These are phyloP conservation scores for Crotalus tigris DNA, from an alignment of 2,113 vertebrate species.

Conservation along the genomic window DNA sequence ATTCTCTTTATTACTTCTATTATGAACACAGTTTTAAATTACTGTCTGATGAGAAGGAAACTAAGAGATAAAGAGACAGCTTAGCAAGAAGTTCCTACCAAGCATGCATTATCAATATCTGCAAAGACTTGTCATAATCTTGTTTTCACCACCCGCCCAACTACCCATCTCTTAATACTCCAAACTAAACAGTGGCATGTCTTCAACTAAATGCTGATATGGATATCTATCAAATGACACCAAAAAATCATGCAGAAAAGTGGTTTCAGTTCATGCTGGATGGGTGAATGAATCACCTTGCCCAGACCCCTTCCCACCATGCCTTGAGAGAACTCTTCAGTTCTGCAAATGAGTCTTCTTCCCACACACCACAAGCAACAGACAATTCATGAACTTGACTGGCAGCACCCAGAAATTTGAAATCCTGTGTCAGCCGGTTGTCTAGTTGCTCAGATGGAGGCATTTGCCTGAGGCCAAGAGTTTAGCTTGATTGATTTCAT, in stretches of 20 bases:
- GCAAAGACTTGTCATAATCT: not conserved
- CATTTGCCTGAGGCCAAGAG: not conserved
- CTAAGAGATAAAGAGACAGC: not conserved
- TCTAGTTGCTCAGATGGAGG: not conserved
- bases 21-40: not conserved
- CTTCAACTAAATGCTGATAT: not conserved
- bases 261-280: not conserved
- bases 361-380: not conserved
- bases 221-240: not conserved
- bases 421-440: not conserved
- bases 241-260: not conserved
- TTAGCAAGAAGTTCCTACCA: not conserved
- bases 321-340: not conserved
- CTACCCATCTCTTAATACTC: not conserved
- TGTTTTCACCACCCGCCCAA: not conserved
- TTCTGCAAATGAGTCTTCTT: not conserved
- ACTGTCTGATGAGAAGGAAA: not conserved
- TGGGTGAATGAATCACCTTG: not conserved
- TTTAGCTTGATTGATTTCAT: not conserved
- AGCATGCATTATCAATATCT: not conserved
- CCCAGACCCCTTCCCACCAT: not conserved
- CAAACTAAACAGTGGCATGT: not conserved
- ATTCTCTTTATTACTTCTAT: not conserved
- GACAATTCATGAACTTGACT: not conserved
- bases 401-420: not conserved